Evolutionary conservation across 1,140 invertebrate genomes (phyloP).

Genomic region (Calephelis nemesis): DNA sequence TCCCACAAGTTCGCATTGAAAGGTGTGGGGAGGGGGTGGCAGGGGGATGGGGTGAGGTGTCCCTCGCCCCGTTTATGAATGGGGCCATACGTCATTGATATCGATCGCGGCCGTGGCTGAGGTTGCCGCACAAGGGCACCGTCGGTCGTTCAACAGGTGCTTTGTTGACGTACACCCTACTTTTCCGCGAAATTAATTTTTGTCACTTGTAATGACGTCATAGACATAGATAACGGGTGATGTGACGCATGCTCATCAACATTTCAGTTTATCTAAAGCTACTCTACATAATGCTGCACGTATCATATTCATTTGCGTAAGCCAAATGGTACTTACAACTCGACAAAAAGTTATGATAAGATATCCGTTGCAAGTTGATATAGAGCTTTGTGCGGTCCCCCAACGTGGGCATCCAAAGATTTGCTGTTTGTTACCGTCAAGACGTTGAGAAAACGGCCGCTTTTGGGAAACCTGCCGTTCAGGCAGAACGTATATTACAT

Average conservation of each 20-base stretch:
- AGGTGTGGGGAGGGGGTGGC: constrained; percentile 32
- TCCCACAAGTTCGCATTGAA: constrained; percentile 42
- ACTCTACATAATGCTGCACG: constrained; percentile 22
- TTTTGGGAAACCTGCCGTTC: too few relatives aligned
- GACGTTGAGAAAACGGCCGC: too few relatives aligned
- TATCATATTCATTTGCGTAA: constrained; percentile 28
- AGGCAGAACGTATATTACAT: too few relatives aligned
- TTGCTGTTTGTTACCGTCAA: too few relatives aligned
- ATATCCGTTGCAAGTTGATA: neutral
- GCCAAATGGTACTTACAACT: constrained; percentile 9
- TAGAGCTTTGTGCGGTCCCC: too few relatives aligned
- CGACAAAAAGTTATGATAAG: constrained; percentile 10
- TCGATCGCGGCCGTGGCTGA: constrained; percentile 57
- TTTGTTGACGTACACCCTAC: constrained; percentile 54
- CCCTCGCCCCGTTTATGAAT: constrained; percentile 66
- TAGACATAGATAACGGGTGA: constrained; percentile 40
- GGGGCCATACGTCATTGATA: constrained; percentile 72
- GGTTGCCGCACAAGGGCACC: constrained; percentile 65
- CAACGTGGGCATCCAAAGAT: too few relatives aligned
- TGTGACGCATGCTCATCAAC: constrained; percentile 23
- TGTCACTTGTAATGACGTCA: constrained; percentile 61
- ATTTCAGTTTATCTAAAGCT: constrained; percentile 30
- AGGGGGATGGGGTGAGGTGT: constrained; percentile 27
- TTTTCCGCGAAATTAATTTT: constrained; percentile 50
- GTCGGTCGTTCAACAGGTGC: constrained; percentile 64